A percentile compares a stretch with the other conserved stretches of the same genome.
Conservation (phyloP, 2,888 invertebrate genomes). For the Odontomyia ornata region DNA sequence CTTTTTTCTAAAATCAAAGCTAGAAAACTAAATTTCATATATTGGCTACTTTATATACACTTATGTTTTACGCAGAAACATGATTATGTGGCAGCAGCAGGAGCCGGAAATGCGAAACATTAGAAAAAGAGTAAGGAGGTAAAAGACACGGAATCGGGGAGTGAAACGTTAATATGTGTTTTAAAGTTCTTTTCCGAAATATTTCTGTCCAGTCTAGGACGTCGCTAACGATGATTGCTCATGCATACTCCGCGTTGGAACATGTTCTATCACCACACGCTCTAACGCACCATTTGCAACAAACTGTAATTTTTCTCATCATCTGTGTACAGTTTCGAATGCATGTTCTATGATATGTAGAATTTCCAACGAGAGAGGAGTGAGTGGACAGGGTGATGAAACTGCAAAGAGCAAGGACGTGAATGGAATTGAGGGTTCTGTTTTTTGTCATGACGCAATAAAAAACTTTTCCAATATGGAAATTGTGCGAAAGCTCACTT, state of each 20-base stretch:
- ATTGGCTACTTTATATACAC: not conserved
- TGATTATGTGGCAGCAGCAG: no score
- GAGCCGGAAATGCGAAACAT: not conserved
- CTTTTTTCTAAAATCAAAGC: not conserved
- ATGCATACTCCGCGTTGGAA: no score
- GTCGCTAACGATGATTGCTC: no score
- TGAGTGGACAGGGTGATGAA: not conserved
- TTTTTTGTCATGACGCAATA: constrained; percentile 2
- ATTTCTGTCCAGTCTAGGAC: no score
- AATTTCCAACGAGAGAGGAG: not conserved
- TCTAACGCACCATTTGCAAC: constrained; percentile 16
- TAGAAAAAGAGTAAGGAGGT: not conserved
- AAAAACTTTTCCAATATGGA: constrained; percentile 35
- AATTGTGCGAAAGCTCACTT: constrained; percentile 4
- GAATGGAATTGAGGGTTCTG: not conserved
- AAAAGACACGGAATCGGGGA: not conserved
- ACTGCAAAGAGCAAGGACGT: no score
- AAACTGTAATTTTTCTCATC: constrained; percentile 31
- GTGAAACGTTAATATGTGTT: not conserved
- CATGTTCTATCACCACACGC: not conserved
- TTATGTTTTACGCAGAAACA: not conserved
- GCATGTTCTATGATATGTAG: not conserved
- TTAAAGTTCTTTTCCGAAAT: not conserved
- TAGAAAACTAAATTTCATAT: not conserved
- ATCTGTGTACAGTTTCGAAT: not conserved